A percentile compares a stretch with the other conserved stretches of the same genome.
phyloP scores from a whole-genome alignment of 2,113 vertebrate genomes.

The Toxotes jaculatrix region DNA sequence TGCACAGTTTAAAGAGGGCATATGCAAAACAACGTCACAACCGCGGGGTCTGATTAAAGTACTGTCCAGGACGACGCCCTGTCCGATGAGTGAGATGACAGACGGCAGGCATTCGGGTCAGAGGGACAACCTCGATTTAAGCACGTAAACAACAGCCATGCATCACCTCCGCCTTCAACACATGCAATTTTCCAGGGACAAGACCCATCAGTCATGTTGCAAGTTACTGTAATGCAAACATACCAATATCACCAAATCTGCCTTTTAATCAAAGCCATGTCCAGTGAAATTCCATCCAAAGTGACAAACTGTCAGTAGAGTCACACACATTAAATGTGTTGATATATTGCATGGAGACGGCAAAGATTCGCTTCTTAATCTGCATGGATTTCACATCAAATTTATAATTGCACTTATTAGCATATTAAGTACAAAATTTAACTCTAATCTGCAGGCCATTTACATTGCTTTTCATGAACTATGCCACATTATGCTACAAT shows the following conservation, averaged over 20 bases:
- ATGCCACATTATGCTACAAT: constrained; percentile 30
- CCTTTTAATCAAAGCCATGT: neutral
- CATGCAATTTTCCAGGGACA: neutral
- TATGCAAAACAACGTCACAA: constrained; percentile 19
- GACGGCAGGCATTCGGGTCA: constrained; percentile 37
- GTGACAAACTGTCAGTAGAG: neutral
- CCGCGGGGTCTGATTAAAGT: constrained; percentile 36
- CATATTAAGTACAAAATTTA: constrained; percentile 72
- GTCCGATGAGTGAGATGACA: constrained; percentile 39
- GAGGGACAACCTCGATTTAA: constrained; percentile 43
- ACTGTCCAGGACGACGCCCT: constrained; percentile 2
- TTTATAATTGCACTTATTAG: constrained; percentile 63
- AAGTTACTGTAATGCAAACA: constrained; percentile 10
- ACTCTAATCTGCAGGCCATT: constrained; percentile 61
- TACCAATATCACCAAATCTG: neutral
- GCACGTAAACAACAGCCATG: constrained; percentile 22
- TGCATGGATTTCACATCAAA: constrained; percentile 52
- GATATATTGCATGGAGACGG: neutral
- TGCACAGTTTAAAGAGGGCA: constrained; percentile 9
- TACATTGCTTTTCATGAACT: constrained; percentile 58
- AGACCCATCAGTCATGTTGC: neutral
- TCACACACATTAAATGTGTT: neutral
- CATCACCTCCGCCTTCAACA: constrained; percentile 14
- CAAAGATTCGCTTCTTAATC: constrained; percentile 33
- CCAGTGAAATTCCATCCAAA: neutral